Percentiles rank a stretch among this genome's conserved stretches.
Conservation (phyloP, 2,797 vertebrate genomes). For the Melanotaenia trifasciata region DNA sequence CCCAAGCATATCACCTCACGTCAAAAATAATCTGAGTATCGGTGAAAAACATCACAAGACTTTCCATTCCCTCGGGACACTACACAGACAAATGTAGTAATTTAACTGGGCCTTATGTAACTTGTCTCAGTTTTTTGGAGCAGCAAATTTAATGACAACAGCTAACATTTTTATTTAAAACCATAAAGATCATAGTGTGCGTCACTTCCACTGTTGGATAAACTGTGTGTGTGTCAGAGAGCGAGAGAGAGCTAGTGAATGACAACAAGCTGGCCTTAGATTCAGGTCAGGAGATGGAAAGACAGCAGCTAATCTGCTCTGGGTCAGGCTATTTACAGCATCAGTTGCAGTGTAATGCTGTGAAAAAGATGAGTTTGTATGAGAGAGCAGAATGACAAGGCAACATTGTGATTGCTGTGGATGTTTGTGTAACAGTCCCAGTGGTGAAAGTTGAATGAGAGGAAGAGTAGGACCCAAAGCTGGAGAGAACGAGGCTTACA, state of each 20-base stretch:
- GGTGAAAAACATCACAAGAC: slow-evolving; percentile 59
- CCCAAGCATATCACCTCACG: neutral
- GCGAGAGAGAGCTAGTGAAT: slow-evolving; percentile 4
- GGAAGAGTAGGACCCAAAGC: neutral
- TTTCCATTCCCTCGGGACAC: neutral
- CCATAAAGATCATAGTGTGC: slow-evolving; percentile 24
- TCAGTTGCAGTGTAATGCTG: slow-evolving; percentile 31
- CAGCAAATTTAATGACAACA: slow-evolving; percentile 15
- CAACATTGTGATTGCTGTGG: neutral
- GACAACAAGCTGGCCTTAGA: slow-evolving; percentile 38
- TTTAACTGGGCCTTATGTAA: neutral
- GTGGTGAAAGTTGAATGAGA: no score
- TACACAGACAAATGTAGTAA: neutral
- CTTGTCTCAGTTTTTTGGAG: slow-evolving; percentile 2
- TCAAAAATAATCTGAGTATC: slow-evolving; percentile 6
- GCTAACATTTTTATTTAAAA: slow-evolving; percentile 32
- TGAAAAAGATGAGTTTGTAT: slow-evolving; percentile 9
- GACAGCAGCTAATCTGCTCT: slow-evolving; percentile 41
- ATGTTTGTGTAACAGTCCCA: neutral
- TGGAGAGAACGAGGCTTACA: neutral
- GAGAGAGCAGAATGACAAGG: neutral
- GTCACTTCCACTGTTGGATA: slow-evolving; percentile 1
- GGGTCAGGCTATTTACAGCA: neutral
- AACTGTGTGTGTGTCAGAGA: neutral
- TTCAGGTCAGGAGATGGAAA: slow-evolving; percentile 41